phyloP scores from a whole-genome alignment of 30 jellyfish, hydroid and myxozoan genomes.

The Cassiopea xamachana region DNA sequence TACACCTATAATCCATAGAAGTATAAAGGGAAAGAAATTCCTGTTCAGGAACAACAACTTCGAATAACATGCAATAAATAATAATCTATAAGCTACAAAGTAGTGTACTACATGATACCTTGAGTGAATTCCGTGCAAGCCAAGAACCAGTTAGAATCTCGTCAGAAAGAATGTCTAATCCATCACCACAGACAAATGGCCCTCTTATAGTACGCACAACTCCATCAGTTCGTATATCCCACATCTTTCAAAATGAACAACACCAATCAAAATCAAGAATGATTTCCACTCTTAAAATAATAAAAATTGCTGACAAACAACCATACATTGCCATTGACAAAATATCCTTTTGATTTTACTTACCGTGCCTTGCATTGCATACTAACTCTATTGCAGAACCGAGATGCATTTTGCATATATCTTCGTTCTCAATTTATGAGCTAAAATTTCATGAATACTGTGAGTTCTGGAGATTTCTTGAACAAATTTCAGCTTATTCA shows the following conservation, averaged over 20 bases:
- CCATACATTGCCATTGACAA: too few species aligned
- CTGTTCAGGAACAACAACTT: too few species aligned
- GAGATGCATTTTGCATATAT: not conserved
- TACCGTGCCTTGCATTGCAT: not conserved
- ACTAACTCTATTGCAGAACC: not conserved
- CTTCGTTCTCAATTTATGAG: too few species aligned
- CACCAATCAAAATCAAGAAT: not conserved
- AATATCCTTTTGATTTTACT: not conserved
- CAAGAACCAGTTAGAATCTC: slow-evolving; percentile 92
- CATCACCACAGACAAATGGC: slow-evolving; percentile 98
- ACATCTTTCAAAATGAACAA: slow-evolving; percentile 54
- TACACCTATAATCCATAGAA: too few species aligned
- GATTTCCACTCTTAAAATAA: too few species aligned
- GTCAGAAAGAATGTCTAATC: slow-evolving; percentile 77
- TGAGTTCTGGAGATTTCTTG: too few species aligned
- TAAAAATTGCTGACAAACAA: too few species aligned
- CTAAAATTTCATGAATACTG: too few species aligned
- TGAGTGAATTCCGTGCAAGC: slow-evolving; percentile 87
- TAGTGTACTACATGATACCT: slow-evolving; percentile 47
- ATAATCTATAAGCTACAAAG: too few species aligned
- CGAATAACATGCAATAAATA: too few species aligned
- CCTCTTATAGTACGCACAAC: slow-evolving; percentile 93
- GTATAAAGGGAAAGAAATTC: too few species aligned
- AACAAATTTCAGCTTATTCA: too few species aligned
- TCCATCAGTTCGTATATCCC: slow-evolving; percentile 91